Evolutionary conservation across 2,797 vertebrate species (phyloP).

Genomic region (Diglossa cyanea): DNA sequence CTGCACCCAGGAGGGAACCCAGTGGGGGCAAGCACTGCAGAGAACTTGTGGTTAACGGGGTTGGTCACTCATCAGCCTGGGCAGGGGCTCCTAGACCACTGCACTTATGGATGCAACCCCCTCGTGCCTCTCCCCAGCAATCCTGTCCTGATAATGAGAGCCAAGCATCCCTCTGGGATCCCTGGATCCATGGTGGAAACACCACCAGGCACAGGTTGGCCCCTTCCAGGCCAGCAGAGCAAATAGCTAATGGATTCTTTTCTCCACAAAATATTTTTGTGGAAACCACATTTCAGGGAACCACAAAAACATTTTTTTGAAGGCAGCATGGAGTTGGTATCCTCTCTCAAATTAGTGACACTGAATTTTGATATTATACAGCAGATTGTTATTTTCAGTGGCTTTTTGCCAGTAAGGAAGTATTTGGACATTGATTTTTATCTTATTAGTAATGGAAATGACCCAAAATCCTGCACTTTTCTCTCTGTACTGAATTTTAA

Average conservation of each 20-base stretch:
- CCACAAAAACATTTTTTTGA: not conserved
- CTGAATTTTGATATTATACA: not conserved
- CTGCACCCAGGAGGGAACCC: rapidly evolving
- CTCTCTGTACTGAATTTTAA: not conserved
- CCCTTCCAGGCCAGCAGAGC: not conserved
- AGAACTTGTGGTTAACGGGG: rapidly evolving
- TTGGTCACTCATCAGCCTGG: rapidly evolving
- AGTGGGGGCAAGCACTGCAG: rapidly evolving
- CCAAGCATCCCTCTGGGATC: rapidly evolving
- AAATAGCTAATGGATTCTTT: not conserved
- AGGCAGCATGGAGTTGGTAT: not conserved
- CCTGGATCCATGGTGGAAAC: rapidly evolving
- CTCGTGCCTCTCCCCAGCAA: rapidly evolving
- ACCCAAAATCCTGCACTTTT: not conserved
- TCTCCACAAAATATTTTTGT: not conserved
- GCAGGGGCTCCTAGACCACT: rapidly evolving
- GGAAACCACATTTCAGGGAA: not conserved
- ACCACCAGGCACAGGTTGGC: rapidly evolving
- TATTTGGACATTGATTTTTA: not conserved
- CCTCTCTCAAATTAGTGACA: not conserved
- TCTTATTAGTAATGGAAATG: not conserved
- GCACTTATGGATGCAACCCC: rapidly evolving
- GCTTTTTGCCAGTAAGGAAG: not conserved
- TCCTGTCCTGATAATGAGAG: rapidly evolving
- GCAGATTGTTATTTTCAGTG: not conserved